Evolutionary conservation across 2,113 vertebrate genomes (phyloP).

Genomic region (Campylorhamphus procurvoides): DNA sequence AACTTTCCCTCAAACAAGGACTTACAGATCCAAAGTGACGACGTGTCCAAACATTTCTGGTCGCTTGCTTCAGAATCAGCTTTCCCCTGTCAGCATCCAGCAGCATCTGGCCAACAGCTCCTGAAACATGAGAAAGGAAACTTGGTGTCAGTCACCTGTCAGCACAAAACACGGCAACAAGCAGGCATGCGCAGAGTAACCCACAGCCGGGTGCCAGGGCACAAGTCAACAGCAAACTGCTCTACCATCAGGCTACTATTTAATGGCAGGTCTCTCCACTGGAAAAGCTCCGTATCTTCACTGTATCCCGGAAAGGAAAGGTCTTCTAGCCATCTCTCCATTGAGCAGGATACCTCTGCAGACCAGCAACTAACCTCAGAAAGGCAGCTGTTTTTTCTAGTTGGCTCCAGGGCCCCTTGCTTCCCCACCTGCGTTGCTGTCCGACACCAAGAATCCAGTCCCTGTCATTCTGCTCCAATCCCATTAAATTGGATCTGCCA

Average conservation of each 20-base stretch:
- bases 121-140: conserved; percentile 78
- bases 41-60: conserved; percentile 67
- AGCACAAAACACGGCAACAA: conserved; percentile 15
- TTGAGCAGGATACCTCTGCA: neutral
- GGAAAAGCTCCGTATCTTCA: neutral
- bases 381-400: neutral
- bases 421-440: neutral
- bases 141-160: conserved; percentile 57
- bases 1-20: conserved; percentile 43
- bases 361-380: neutral
- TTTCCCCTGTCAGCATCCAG: conserved; percentile 59
- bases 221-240: neutral
- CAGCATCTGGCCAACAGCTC: conserved; percentile 67
- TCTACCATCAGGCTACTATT: neutral
- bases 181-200: neutral
- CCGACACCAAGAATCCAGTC: neutral
- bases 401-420: neutral
- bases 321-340: neutral
- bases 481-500: neutral
- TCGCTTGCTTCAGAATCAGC: conserved; percentile 36
- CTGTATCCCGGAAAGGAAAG: neutral
- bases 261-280: neutral
- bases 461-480: neutral
- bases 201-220: neutral
- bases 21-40: conserved; percentile 28